Base-by-base conservation (phyloP, 1,140 invertebrate species). In the Drosophila kikkawai region DNA sequence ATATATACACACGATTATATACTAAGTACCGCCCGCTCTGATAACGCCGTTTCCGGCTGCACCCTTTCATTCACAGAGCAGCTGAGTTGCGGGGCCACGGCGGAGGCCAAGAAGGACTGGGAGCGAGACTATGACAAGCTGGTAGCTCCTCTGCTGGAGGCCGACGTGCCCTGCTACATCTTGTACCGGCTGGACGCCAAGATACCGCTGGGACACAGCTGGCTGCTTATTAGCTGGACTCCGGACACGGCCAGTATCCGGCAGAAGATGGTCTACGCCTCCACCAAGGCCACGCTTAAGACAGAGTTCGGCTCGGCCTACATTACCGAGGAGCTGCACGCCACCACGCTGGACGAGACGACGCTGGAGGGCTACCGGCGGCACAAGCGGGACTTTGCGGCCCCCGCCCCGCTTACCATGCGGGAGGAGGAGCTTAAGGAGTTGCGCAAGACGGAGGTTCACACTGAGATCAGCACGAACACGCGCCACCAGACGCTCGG, bases 201-300 rank as follows among this genome's bases (percentile, higher is more conserved):
- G 88, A 96, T 96, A 84, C 95, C 96, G 65, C 94, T 95, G 4
- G 96, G 97, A 9, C 96, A 98, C 93, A 97, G 99, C 86, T 99
- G 99, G 99, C 91, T 99, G 1, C 95, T 99, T 13, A 97, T 99
- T 48, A 97, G 96, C 79, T 99, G 98, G 97, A 98, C 96, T 26
- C 98, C 98, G 6, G 98, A 99, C 91, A 95, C 95, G 76, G 96
- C 98, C 11, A 95, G 96, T 9, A 96, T 98, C 6, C 94, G 98
- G 70, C 96, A 99, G 87, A 99, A 99, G 94, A 99, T 99, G 99
- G 94, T 99, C 37, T 99, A 99, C 93, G 99, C 99, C 0, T 99
- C 98, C 0, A 99, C 99, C 0, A 98, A 99, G 94, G 98, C 99
- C 4, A 99, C 99, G 2, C 93, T 99, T 3, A 99, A 99, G 93